Percentiles rank a stretch among this genome's conserved stretches.
These are phyloP conservation scores for Aspidapion aeneum DNA, from an alignment of 2,888 invertebrate species.

Conservation along the genomic window DNA sequence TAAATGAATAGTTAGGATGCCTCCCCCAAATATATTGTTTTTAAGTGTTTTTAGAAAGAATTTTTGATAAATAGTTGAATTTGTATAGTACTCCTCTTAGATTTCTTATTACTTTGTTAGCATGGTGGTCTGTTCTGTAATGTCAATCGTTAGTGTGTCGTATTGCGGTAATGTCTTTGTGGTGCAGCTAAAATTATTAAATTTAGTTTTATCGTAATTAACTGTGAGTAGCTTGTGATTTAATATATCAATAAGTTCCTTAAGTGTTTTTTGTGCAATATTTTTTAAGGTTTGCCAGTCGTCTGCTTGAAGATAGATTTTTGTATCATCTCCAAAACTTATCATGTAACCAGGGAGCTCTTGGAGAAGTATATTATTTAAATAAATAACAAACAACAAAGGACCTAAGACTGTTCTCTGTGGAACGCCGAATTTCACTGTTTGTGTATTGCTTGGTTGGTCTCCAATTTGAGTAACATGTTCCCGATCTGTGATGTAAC, in stretches of 20 bases:
- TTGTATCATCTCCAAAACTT: background rate
- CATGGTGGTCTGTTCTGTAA: background rate
- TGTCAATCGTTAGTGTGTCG: background rate
- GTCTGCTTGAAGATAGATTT: background rate
- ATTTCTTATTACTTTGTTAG: background rate
- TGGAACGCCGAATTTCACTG: background rate
- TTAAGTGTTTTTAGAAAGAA: background rate
- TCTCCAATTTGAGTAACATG: background rate
- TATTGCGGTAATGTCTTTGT: background rate
- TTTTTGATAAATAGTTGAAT: background rate
- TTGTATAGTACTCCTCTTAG: background rate
- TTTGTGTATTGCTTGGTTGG: background rate
- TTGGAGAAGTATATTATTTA: constrained; percentile 1
- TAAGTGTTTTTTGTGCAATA: background rate
- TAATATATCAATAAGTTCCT: background rate
- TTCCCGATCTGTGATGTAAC: constrained; percentile 2
- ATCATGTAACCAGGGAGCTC: background rate
- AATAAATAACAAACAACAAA: too few species aligned
- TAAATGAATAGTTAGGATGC: background rate
- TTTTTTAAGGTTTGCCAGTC: background rate
- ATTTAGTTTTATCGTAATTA: background rate
- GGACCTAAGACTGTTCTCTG: constrained; percentile 1
- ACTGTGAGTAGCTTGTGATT: background rate
- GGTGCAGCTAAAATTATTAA: too few species aligned
- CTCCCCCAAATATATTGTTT: background rate